Conservation (phyloP, 2,113 vertebrate genomes). For the Psettodes erumei region DNA sequence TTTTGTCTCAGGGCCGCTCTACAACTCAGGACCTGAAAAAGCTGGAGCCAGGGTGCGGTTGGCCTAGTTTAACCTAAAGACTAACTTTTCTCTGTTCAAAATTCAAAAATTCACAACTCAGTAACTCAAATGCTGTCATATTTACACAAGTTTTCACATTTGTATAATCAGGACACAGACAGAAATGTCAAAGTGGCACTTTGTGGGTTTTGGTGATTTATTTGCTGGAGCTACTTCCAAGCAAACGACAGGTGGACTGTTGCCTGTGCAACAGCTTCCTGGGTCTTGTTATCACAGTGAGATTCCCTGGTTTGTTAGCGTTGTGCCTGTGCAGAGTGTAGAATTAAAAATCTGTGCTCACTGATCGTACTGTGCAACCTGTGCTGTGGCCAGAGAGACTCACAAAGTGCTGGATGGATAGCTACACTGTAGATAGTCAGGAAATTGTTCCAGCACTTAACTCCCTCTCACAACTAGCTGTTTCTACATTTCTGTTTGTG, state of each 20-base stretch:
- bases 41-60: too few species aligned
- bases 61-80: not conserved
- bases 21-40: not conserved
- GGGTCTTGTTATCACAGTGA: not conserved
- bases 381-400: not conserved
- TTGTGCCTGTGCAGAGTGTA: not conserved
- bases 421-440: not conserved
- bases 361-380: not conserved
- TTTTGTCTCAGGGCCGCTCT: not conserved
- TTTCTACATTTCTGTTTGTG: too few species aligned
- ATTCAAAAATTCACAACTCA: not conserved
- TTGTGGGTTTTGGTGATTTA: not conserved
- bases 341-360: not conserved
- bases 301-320: not conserved
- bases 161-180: too few species aligned
- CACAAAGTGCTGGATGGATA: too few species aligned
- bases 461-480: too few species aligned
- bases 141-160: too few species aligned
- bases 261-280: not conserved
- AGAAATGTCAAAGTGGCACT: not conserved
- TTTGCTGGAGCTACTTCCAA: not conserved
- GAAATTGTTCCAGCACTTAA: too few species aligned
- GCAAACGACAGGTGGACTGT: not conserved
- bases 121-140: not conserved
- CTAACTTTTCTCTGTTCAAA: too few species aligned